Base-by-base conservation (phyloP, 2,113 vertebrate genomes). In the Eubucco bourcierii region DNA sequence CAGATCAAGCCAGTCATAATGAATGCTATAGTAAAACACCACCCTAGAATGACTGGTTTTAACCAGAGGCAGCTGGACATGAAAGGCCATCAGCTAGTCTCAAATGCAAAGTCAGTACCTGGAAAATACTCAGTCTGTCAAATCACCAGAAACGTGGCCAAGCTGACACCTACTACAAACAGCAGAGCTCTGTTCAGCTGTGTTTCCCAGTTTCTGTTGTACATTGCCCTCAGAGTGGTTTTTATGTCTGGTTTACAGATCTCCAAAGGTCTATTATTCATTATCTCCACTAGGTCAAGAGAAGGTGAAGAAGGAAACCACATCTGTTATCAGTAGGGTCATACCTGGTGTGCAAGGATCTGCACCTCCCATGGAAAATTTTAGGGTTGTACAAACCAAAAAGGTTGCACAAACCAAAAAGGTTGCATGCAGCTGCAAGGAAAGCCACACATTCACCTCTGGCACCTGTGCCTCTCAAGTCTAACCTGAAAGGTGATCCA, bases 231-330 rank as follows among this genome's bases (percentile, higher is more conserved):
- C 70, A 27, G 2, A 52, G 60, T 60, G 47, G 12, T 44, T 95
- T 88, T 72, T 61, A 39, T 14, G 78, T 75, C 80, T 90, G 61
- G 65, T 78, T 84, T 84, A 47, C 39, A 76, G 73, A 76, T 78
- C 66, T 61, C 59, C 44, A 80, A 64, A 76, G 33, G 68, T 33
- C 68, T 83, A 61, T 53, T 21, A 10, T 44, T 93, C 91, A 44
- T 90, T 78, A 80, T 67, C 68, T 90, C 85, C 16, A 37, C 6
- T 3, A 53, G 92, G 76, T 88, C 88, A 95, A 67, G 76, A 64
- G 41, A 71, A 95, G 93, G 80, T 91, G 67, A 94, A 80, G 76
- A 27, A 85, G 53, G 47, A 95, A 94, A 88, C 53, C 15, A 0
- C 64, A 41, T 47, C 11, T 58, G 25, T 67, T 91, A 88, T 64